A percentile compares a stretch with the other conserved stretches of the same genome.
phyloP scores from a whole-genome alignment of 2,888 invertebrate genomes.

The Aleiodes leptofemur region DNA sequence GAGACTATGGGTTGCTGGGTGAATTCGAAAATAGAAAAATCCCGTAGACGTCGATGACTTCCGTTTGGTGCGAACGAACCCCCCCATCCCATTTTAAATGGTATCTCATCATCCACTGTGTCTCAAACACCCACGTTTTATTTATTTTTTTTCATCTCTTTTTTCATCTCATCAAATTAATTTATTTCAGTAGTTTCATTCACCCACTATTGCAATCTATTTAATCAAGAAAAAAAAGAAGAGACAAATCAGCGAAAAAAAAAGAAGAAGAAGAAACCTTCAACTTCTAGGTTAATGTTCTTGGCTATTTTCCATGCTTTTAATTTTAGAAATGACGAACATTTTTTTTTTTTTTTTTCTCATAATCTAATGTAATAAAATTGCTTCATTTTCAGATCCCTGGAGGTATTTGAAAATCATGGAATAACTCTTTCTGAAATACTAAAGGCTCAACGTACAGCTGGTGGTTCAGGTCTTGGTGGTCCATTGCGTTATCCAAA shows the following conservation, averaged over 20 bases:
- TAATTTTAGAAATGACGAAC: slow-evolving; percentile 27
- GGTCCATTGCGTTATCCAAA: slow-evolving; percentile 86
- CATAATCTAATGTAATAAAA: slow-evolving; percentile 16
- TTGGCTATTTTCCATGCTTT: too few species aligned
- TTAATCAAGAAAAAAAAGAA: neutral
- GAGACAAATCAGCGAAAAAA: neutral
- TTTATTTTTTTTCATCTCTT: neutral
- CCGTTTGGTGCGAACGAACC: slow-evolving; percentile 49
- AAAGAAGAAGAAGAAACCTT: neutral
- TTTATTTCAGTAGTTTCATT: slow-evolving; percentile 21
- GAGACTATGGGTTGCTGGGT: slow-evolving; percentile 39
- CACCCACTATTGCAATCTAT: slow-evolving; percentile 14
- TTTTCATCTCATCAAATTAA: slow-evolving; percentile 10
- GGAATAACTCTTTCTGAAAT: slow-evolving; percentile 84
- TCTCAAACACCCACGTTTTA: slow-evolving; percentile 31
- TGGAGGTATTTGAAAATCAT: slow-evolving; percentile 84
- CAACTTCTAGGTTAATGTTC: neutral
- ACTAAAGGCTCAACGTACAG: slow-evolving; percentile 81
- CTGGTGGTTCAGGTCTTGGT: slow-evolving; percentile 81
- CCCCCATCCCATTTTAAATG: slow-evolving; percentile 50
- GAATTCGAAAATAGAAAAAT: slow-evolving; percentile 53
- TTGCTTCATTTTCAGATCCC: slow-evolving; percentile 78
- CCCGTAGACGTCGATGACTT: slow-evolving; percentile 46
- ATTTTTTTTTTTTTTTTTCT: slow-evolving; percentile 10
- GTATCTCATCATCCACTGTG: slow-evolving; percentile 48